Conservation (phyloP, 2,113 vertebrate species). For the Charina bottae region DNA sequence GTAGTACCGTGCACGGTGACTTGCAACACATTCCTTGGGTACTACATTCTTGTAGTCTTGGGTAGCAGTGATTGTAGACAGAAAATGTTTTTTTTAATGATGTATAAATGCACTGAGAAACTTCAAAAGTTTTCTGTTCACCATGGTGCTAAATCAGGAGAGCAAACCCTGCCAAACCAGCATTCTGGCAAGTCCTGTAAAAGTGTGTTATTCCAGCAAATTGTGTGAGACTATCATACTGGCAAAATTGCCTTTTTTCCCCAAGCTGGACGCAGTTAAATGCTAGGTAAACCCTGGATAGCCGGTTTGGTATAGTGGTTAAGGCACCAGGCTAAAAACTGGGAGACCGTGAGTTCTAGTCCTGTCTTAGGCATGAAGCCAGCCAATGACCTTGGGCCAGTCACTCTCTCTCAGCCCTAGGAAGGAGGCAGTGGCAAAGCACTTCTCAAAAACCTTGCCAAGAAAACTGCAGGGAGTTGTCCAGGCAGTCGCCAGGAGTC, state of each 20-base stretch:
- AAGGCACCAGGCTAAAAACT: neutral
- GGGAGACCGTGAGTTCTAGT: neutral
- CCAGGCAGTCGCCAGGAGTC: no score
- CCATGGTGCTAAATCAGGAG: neutral
- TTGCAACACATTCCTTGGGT: neutral
- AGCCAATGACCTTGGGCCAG: neutral
- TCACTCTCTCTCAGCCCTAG: neutral
- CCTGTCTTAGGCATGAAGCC: neutral
- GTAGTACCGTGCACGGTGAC: neutral
- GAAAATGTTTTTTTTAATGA: neutral
- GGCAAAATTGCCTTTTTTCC: neutral
- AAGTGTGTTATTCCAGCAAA: neutral
- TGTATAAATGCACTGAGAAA: neutral
- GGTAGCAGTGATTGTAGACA: neutral
- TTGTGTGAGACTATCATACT: neutral
- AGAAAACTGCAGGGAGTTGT: neutral
- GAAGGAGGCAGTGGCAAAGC: neutral
- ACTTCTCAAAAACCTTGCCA: neutral
- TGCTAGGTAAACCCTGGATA: neutral
- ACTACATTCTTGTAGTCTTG: neutral
- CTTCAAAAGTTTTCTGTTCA: neutral
- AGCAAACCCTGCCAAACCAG: neutral
- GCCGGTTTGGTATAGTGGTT: neutral
- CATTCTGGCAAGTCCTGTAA: neutral
- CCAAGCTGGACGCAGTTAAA: neutral